phyloP scores from a whole-genome alignment of 1,140 invertebrate species.

The Globodera rostochiensis region DNA sequence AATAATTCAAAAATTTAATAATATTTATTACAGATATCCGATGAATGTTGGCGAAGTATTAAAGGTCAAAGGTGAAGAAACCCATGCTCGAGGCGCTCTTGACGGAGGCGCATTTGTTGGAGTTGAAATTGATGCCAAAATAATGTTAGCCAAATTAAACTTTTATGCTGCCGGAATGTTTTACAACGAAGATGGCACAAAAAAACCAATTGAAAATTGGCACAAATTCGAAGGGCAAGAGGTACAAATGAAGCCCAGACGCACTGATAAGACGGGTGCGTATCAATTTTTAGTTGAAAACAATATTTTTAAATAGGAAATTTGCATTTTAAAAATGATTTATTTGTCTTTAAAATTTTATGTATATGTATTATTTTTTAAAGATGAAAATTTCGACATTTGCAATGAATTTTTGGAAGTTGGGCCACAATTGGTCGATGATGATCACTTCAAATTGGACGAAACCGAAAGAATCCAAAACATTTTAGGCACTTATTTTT shows the following conservation, averaged over 20 bases:
- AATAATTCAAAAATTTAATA: too few species aligned
- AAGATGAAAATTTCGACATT: neutral
- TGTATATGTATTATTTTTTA: neutral
- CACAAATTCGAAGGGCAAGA: neutral
- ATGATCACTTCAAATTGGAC: neutral
- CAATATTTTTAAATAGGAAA: too few species aligned
- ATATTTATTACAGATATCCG: too few species aligned
- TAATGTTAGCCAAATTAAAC: neutral
- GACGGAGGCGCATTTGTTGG: neutral
- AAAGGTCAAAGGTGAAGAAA: neutral
- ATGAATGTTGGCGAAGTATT: neutral
- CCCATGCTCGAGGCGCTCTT: neutral
- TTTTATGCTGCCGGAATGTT: neutral
- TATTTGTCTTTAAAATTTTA: too few species aligned
- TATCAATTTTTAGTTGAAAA: too few species aligned
- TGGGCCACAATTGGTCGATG: neutral
- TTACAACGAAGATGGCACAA: neutral
- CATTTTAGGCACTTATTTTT: neutral
- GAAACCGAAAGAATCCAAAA: neutral
- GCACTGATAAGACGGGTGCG: neutral
- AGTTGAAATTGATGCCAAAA: neutral
- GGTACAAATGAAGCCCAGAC: neutral
- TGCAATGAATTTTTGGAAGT: neutral
- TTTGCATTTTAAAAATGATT: too few species aligned
- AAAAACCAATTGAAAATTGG: neutral